Base-by-base conservation (phyloP, 2,113 vertebrate species). In the Toxotes chatareus region DNA sequence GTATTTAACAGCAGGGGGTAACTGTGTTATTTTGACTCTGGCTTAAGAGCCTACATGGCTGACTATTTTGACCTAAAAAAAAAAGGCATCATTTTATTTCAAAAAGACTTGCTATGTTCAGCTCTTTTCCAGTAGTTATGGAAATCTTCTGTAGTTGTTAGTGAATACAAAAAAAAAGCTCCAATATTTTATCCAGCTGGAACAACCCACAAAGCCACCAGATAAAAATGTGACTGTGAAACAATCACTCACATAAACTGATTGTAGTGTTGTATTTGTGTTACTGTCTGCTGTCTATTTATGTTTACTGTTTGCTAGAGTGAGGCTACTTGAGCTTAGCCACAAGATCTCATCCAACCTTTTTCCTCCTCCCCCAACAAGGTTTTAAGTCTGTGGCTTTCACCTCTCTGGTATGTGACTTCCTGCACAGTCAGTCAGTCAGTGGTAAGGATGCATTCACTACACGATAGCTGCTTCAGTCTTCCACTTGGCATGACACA, bases 291-390 rank as follows among this genome's bases (percentile, higher is more conserved):
- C 14, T 34, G 23, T 27, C 27, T 27, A 27, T 16, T 7, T 23
- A 17, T 60, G 38, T 68, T 40, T n/a, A 31, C 36, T 47, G 31
- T 76, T 42, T 59, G 14, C 19, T 40, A 14, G 7, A 40, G 3
- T 62, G n/a, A 72, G 55, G 46, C 34, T 36, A 27, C 55, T 56
- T 60, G 44, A 46, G 44, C 57, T 81, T 62, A 49, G 57, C 49
- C 47, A 13, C 42, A 47, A 49, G 12, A 60, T 60, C 16, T 47
- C 31, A 31, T 51, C 13, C 32, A 44, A 21, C 27, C 19, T 49
- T 40, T 32, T 7, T 31, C 47, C 51, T 49, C 31, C 40, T 53
- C 51, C 49, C 16, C 5, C 6, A 53, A 53, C 51, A 53, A 10
- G 51, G 21, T 53, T n/a, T 53, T 53, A n/a, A 53, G 21, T 53